A percentile compares a stretch with the other conserved stretches of the same genome.
Conservation (phyloP, 2,113 vertebrate genomes). For the Rhinichthys klamathensis region DNA sequence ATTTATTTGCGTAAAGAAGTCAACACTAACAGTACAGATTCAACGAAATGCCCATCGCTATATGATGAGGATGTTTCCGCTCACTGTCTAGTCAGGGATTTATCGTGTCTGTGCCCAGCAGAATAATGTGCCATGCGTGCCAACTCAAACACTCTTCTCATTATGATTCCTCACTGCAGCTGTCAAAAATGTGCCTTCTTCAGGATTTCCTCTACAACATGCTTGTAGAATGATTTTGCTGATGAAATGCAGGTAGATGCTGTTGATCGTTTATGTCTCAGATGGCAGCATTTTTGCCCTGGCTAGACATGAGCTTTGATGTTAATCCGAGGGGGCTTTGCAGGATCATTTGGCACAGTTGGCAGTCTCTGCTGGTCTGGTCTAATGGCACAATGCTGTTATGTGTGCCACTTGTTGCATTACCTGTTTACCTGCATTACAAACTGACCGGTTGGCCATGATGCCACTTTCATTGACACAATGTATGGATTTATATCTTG, state of each 20-base stretch:
- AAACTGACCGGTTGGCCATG: not conserved
- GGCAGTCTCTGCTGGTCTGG: not conserved
- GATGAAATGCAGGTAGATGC: not conserved
- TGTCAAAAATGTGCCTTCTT: not conserved
- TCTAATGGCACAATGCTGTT: not conserved
- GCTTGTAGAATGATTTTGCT: not conserved
- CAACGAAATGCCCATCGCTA: not conserved
- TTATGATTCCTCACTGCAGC: not conserved
- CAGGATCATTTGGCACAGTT: slow-evolving; percentile 29
- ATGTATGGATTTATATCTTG: not conserved
- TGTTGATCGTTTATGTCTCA: not conserved
- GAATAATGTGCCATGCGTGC: not conserved
- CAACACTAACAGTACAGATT: not conserved
- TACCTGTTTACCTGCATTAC: not conserved
- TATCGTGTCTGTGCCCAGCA: not conserved
- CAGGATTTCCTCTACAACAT: not conserved
- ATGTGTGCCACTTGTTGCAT: slow-evolving; percentile 22
- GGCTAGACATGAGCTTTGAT: slow-evolving; percentile 34
- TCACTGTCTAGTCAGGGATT: slow-evolving; percentile 45
- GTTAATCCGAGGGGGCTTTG: slow-evolving; percentile 11
- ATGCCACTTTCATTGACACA: not conserved
- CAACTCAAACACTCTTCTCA: not conserved
- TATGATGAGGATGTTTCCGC: slow-evolving; percentile 24
- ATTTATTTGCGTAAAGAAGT: not conserved
- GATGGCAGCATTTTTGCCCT: slow-evolving; percentile 13